Evolutionary conservation across 1,140 invertebrate genomes (phyloP), one percentile per base, ranked within the genome.

Genomic region (Drosophila kurseongensis): DNA sequence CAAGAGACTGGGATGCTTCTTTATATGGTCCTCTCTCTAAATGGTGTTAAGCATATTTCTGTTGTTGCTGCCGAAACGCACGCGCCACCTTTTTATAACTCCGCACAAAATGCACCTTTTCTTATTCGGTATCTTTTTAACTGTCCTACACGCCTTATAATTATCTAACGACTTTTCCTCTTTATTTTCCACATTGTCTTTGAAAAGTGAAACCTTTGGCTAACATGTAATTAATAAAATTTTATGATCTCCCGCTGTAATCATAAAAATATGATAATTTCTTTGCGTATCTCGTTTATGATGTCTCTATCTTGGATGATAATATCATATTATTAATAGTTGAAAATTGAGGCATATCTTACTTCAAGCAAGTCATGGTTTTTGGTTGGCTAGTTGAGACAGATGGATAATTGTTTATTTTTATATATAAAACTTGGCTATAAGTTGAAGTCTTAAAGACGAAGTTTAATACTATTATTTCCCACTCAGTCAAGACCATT

Each of bases 201-300:
- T 41, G 41, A 55, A 57, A 38, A 59, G 47, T 59, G 57, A 71
- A 71, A 71, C 67, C 65, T n/a, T n/a, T 1, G 63, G 67, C 55
- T 56, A 77, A 51, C 63, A 7, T 77, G 56, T 88, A 69, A 86
- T 86, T 86, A 86, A 86, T 86, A 83, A 76, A 79, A 38, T 82
- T 75, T 74, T 51, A 35, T 47, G 62, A 83, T 81, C 75, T 65
- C 41, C 57, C 35, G 50, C 41, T 32, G 47, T 65, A 54, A n/a
- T 55, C 27, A 67, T 59, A 47, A 60, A 75, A 57, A 51, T 67
- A 82, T 88, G 68, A 88, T 85, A 77, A 85, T 84, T 75, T 66
- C 56, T 44, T 18, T 0, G 67, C 51, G 14, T 68, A 69, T 71
- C 65, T 71, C 18, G 42, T 56, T 69, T 59, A 62, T 57, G 44